Evolutionary conservation across 2,797 vertebrate species (phyloP), one percentile per base, ranked within the genome.

Genomic region (Poecilia picta): DNA sequence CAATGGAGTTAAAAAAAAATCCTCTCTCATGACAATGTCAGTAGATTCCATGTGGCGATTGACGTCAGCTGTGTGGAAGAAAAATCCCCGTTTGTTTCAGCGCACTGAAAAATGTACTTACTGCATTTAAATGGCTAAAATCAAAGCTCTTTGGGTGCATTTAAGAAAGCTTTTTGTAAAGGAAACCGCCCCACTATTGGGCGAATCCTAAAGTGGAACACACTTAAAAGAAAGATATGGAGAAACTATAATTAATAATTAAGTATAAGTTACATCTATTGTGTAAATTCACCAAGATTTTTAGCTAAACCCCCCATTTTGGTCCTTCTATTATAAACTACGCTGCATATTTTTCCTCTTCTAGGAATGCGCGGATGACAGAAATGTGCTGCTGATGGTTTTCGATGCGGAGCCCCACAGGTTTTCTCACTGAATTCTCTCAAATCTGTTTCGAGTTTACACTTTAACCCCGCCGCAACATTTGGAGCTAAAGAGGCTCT

Each of bases 71-170:
- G 4, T 33, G 77, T 77, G 68, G 75, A 80, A 83, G 75, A 71
- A 46, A 13, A 18, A 81, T 51, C 71, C 64, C 74, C 62, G 8
- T 68, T 2, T 6, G 33, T 53, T 81, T 83, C 70, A 75, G 53
- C 73, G 49, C 5, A 64, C 75, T 73, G 79, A 78, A 68, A 45
- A 68, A 82, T 46, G 57, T 28, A 11, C n/a, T 57, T 86, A 89
- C 79, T 84, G 83, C 28, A 51, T 70, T 77, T 46, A 76, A 20
- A 55, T 11, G 8, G 77, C 68, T 82, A 80, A 68, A 1, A 13
- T 0, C 25, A 20, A 79, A 73, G 11, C 72, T 92, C 91, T 92
- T 89, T 89, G 88, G 91, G 88, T 84, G 82, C 66, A 84, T 25
- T 51, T 75, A 74, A 66, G 45, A 59, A 77, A 68, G 57, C 10